These are phyloP conservation scores for honey bee (Apis mellifera) DNA, from an alignment of 1,140 invertebrate genomes.

Conservation along the genomic window Amel_HAv3.1 CM009931.2:23757001-23757500, in stretches of 20 bases:
- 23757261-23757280: conserved; percentile 28
- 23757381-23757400: conserved; percentile 61
- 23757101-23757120: too few species aligned
- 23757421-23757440: conserved; percentile 58
- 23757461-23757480: too few species aligned
- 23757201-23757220: conserved; percentile 16
- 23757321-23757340: conserved; percentile 63
- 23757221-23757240: conserved; percentile 28
- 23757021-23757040: too few species aligned
- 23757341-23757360: conserved; percentile 61
- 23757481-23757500: conserved; percentile 46
- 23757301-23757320: conserved; percentile 64
- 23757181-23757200: conserved; percentile 10
- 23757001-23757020: too few species aligned
- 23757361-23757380: conserved; percentile 63
- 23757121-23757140: too few species aligned
- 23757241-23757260: conserved; percentile 39
- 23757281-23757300: conserved; percentile 65
- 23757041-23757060: too few species aligned
- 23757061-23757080: too few species aligned
- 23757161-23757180: not conserved
- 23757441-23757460: conserved; percentile 49
- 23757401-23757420: conserved; percentile 51
- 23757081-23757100: too few species aligned
- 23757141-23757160: not conserved